These are phyloP conservation scores for Halesus radiatus DNA, from an alignment of 1,140 invertebrate species.

Conservation along the genomic window DNA sequence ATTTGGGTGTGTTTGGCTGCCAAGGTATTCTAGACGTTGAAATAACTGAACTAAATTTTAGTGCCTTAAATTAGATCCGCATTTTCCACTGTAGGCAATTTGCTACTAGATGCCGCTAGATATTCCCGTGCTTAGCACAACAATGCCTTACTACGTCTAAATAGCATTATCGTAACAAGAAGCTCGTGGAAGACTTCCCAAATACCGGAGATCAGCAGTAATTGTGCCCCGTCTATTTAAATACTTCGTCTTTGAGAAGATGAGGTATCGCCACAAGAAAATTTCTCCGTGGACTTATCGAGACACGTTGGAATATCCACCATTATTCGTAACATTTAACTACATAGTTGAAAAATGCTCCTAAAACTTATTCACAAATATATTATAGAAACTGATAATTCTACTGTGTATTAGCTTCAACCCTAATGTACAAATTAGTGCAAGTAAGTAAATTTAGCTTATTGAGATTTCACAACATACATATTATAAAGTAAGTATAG, in stretches of 20 bases:
- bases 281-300: too few relatives aligned
- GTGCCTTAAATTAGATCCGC: slow-evolving; percentile 25
- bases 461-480: too few relatives aligned
- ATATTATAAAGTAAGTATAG: too few relatives aligned
- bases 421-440: too few relatives aligned
- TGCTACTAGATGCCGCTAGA: slow-evolving; percentile 5
- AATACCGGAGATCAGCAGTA: not conserved
- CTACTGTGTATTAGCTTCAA: too few relatives aligned
- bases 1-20: slow-evolving; percentile 28
- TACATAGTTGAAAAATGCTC: too few relatives aligned
- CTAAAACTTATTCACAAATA: too few relatives aligned
- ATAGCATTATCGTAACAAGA: not conserved
- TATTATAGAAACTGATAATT: too few relatives aligned
- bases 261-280: too few relatives aligned
- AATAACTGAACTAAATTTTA: slow-evolving; percentile 18
- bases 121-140: not conserved
- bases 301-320: too few relatives aligned
- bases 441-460: too few relatives aligned
- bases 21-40: slow-evolving; percentile 12
- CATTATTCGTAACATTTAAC: too few relatives aligned
- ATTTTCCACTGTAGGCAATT: slow-evolving; percentile 25
- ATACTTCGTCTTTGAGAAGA: not conserved
- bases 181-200: not conserved
- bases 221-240: slow-evolving; percentile 1
- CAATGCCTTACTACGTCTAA: not conserved